These are phyloP conservation scores for Drosophila yooni DNA, from an alignment of 2,888 invertebrate species.

Conservation along the genomic window DNA sequence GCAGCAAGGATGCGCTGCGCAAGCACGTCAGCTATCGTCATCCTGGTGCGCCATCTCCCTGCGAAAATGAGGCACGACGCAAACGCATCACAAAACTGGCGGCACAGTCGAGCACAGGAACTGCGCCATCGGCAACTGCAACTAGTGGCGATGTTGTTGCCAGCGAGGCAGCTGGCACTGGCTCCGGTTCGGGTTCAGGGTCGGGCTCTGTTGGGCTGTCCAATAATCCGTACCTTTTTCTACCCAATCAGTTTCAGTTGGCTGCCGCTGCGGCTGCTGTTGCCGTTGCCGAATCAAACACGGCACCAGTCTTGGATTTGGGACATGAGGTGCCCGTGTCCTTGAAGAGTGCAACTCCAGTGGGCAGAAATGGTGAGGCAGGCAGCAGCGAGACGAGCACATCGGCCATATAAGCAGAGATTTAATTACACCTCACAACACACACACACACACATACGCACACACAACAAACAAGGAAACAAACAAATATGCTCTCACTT, in stretches of 20 bases:
- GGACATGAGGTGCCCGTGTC: constrained; percentile 55
- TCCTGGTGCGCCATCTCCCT: constrained; percentile 86
- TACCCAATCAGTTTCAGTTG: constrained; percentile 84
- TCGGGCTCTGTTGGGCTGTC: constrained; percentile 24
- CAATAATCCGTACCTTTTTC: constrained; percentile 82
- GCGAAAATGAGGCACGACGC: constrained; percentile 84
- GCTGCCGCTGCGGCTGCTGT: constrained; percentile 78
- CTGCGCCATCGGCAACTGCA: constrained; percentile 52
- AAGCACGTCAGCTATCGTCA: constrained; percentile 96
- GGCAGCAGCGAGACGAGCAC: constrained; percentile 38
- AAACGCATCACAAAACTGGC: constrained; percentile 84
- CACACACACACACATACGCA: constrained; percentile 12
- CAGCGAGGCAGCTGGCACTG: constrained; percentile 8
- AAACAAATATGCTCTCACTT: constrained; percentile 28
- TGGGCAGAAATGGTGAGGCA: constrained; percentile 64
- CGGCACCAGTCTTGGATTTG: constrained; percentile 53
- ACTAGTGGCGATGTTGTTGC: constrained; percentile 58
- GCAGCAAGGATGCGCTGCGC: constrained; percentile 93
- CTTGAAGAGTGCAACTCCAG: constrained; percentile 50
- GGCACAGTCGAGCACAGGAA: constrained; percentile 49
- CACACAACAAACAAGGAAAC: constrained; percentile 7
- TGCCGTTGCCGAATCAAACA: constrained; percentile 63
- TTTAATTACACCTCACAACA: constrained; percentile 18
- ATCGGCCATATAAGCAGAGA: constrained; percentile 35
- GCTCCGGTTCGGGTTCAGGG: constrained; percentile 2